Evolutionary conservation across 2,797 vertebrate species (phyloP), one percentile per base, ranked within the genome.

Genomic region (Brachyalestes nurse): DNA sequence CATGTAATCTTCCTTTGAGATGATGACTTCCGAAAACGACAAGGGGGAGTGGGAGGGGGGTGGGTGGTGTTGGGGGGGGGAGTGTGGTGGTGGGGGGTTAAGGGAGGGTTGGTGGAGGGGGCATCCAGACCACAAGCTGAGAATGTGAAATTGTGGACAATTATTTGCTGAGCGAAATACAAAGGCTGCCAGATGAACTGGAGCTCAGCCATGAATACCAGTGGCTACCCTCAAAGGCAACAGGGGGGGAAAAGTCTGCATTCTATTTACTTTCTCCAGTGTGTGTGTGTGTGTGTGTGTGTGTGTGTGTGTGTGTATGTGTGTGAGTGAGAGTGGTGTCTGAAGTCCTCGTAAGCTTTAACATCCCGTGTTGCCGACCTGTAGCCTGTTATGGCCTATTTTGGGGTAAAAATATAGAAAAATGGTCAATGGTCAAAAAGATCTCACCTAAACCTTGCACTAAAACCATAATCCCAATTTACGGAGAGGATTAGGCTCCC

Each of bases 101-200:
- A 19, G 89, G 90, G 90, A 88, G 91, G 57, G 87, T 86, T 87
- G 87, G 80, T 61, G 83, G 84, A 72, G 6, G 86, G 87, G 89
- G 84, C 91, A 87, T 87, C 87, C 90, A 90, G 92, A 92, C 91
- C 92, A 90, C 93, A 93, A 92, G 91, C 92, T 92, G 93, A 89
- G 93, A 92, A 92, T 91, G 93, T 91, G 90, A 93, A 93, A 93
- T 92, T 92, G 91, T 90, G 91, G 91, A 93, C 92, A 92, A 94
- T 94, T 95, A 94, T 94, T 95, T 92, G 92, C 94, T 93, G 93
- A 93, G 93, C 92, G 92, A 93, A 94, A 95, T 91, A 93, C 91
- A 95, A 94, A 93, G 92, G 86, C 91, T 93, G 93, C 93, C 94
- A 94, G 93, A 93, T 94, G 92, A 95, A 94, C 92, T 93, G 91